These are phyloP conservation scores for Mixornis gularis DNA, from an alignment of 2,113 vertebrate genomes.

Conservation along the genomic window DNA sequence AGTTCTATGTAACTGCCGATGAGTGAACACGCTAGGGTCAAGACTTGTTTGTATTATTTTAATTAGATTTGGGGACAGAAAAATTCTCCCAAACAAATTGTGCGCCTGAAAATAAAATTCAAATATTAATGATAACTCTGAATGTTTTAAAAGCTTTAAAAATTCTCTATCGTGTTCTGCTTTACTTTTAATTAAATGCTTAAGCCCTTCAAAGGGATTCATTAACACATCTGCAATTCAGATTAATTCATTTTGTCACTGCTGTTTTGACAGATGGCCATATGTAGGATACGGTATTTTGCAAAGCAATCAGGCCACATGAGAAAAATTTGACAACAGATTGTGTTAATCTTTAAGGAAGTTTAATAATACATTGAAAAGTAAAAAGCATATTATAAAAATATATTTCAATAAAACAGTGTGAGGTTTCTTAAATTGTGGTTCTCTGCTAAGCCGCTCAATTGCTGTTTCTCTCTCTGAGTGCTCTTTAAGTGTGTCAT, in stretches of 20 bases:
- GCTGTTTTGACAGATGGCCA: conserved; percentile 67
- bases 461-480: not conserved
- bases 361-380: conserved; percentile 44
- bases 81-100: conserved; percentile 7
- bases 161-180: conserved; percentile 36
- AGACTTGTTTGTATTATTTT: conserved; percentile 39
- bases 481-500: not conserved
- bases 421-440: not conserved
- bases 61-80: conserved; percentile 4
- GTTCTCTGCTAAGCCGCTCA: not conserved
- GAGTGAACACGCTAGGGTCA: not conserved
- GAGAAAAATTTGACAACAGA: conserved; percentile 58
- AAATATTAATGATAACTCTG: conserved; percentile 42
- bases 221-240: conserved; percentile 70
- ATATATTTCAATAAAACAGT: conserved; percentile 8
- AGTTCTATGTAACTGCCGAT: not conserved
- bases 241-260: conserved; percentile 64
- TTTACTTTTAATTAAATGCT: conserved; percentile 71
- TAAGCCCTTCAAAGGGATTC: conserved; percentile 68
- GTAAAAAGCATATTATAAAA: conserved; percentile 23
- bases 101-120: conserved; percentile 49
- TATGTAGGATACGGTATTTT: conserved; percentile 50
- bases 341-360: conserved; percentile 36
- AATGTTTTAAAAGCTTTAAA: conserved; percentile 60
- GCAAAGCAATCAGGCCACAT: conserved; percentile 32